Evolutionary conservation across 2,113 vertebrate genomes (phyloP).

Genomic region (Alligator mississippiensis): DNA sequence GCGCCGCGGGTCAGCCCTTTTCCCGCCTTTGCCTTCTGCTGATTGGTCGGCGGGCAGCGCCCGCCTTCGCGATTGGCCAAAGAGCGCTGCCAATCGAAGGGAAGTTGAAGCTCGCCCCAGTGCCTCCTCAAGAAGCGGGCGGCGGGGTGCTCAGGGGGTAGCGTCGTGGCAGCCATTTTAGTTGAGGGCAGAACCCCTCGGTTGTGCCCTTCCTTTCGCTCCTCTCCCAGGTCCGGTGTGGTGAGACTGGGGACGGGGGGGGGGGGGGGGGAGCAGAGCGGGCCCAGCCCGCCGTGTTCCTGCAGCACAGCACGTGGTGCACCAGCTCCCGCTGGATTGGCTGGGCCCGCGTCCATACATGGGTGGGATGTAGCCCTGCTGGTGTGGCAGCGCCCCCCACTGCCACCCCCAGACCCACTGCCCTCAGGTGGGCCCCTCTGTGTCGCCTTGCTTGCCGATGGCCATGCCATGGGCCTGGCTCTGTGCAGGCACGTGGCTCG

Average conservation of each 20-base stretch:
- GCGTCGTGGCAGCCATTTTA: not conserved
- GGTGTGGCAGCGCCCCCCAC: fast-evolving
- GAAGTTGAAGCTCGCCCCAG: not conserved
- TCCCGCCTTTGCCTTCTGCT: not conserved
- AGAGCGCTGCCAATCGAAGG: not conserved
- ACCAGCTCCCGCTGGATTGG: too few relatives aligned
- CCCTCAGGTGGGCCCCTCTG: fast-evolving
- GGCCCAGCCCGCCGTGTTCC: too few relatives aligned
- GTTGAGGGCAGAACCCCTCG: not conserved
- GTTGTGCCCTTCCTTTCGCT: fast-evolving
- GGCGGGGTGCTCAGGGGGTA: not conserved
- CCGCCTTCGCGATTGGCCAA: slow-evolving; percentile 28
- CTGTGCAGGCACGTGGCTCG: not conserved
- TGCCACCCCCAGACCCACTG: fast-evolving
- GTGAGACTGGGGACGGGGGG: not conserved
- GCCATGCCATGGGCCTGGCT: not conserved
- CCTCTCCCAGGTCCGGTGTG: fast-evolving
- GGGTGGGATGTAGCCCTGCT: fast-evolving
- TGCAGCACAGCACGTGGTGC: too few relatives aligned
- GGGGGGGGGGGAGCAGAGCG: fast-evolving
- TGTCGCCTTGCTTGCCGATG: not conserved
- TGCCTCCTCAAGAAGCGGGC: not conserved
- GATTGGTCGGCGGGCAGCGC: slow-evolving; percentile 31
- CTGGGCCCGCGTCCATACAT: too few relatives aligned
- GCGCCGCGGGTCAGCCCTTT: not conserved